Conservation (phyloP, 2,797 vertebrate genomes). For the Echiichthys vipera region DNA sequence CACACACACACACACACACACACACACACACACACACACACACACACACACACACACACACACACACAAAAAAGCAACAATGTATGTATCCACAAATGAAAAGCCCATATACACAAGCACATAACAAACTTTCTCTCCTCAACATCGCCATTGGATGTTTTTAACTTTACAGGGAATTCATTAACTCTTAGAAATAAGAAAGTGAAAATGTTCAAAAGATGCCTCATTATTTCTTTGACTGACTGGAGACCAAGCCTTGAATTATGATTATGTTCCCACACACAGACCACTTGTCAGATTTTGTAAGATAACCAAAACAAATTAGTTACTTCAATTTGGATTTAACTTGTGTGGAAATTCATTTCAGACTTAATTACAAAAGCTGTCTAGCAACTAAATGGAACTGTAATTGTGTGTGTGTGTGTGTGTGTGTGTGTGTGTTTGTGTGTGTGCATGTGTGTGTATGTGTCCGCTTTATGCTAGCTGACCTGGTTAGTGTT, state of each 20-base stretch:
- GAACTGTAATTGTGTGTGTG: constrained; percentile 33
- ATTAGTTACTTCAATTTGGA: constrained; percentile 61
- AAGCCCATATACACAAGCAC: not conserved
- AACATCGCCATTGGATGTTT: constrained; percentile 19
- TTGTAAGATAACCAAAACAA: constrained; percentile 60
- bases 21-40: not conserved
- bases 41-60: not conserved
- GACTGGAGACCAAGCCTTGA: constrained; percentile 44
- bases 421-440: constrained; percentile 3
- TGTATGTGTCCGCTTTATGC: not conserved
- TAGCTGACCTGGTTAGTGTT: not conserved
- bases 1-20: not conserved
- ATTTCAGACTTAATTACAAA: constrained; percentile 75
- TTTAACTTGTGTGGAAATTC: constrained; percentile 63
- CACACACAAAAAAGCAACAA: not conserved
- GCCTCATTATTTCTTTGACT: constrained; percentile 61
- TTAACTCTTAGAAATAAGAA: constrained; percentile 43
- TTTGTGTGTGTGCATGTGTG: not conserved
- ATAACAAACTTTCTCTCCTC: not conserved
- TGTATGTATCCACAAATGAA: not conserved
- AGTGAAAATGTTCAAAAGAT: constrained; percentile 44
- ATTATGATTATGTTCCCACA: constrained; percentile 36
- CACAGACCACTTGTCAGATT: constrained; percentile 48
- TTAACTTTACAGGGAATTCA: constrained; percentile 51
- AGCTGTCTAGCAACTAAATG: constrained; percentile 35